phyloP scores from a whole-genome alignment of 2,113 vertebrate species.

The Nansenia antarctica region DNA sequence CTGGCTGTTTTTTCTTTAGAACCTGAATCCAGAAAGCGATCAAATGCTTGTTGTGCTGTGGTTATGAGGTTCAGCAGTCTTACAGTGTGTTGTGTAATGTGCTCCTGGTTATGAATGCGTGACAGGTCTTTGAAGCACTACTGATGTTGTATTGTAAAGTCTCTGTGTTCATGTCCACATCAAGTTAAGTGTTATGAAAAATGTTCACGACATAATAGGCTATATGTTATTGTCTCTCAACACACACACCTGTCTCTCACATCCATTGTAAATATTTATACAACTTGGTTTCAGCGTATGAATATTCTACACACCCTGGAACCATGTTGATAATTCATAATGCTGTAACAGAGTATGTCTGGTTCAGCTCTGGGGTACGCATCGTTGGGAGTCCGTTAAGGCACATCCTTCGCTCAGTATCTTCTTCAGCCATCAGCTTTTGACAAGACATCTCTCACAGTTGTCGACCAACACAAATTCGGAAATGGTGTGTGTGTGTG shows the following conservation, averaged over 20 bases:
- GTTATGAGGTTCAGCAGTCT: conserved; percentile 40
- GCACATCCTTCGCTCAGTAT: conserved; percentile 65
- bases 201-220: too few relatives aligned
- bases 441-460: conserved; percentile 55
- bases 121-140: conserved; percentile 7
- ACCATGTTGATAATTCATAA: background rate
- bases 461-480: conserved; percentile 52
- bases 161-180: background rate
- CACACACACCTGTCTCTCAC: conserved; percentile 34
- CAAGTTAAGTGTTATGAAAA: background rate
- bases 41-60: conserved; percentile 61
- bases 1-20: conserved; percentile 55
- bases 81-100: background rate
- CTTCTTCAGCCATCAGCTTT: conserved; percentile 41
- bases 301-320: background rate
- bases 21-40: conserved; percentile 67
- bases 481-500: conserved; percentile 39
- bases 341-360: background rate
- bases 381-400: conserved; percentile 70
- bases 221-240: conserved; percentile 37
- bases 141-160: conserved; percentile 4
- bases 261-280: conserved; percentile 35
- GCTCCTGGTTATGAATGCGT: background rate
- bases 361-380: background rate
- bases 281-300: conserved; percentile 3